These are phyloP conservation scores for Phenganax stokvisi DNA, from an alignment of 92 coral and sea anemone genomes.

Conservation along the genomic window DNA sequence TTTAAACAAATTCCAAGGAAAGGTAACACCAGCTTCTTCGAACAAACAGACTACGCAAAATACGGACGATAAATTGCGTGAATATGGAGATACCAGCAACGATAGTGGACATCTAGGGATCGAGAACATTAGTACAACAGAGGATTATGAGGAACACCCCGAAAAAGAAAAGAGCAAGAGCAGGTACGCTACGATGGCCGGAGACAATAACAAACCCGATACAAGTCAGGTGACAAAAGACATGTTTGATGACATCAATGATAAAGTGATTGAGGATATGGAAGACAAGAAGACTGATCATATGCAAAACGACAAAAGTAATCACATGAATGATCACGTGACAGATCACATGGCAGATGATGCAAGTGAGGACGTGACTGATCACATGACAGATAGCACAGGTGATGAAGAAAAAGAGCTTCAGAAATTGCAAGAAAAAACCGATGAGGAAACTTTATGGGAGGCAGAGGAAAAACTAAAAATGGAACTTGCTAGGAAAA, in stretches of 20 bases:
- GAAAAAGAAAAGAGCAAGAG: neutral
- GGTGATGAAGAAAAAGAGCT: neutral
- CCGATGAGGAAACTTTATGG: constrained; percentile 2
- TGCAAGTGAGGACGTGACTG: neutral
- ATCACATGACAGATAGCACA: neutral
- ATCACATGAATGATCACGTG: neutral
- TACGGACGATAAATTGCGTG: constrained; percentile 1
- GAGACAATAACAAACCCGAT: neutral
- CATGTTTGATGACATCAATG: neutral
- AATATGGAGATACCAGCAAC: constrained; percentile 4
- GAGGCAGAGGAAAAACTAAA: neutral
- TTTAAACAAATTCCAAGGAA: neutral
- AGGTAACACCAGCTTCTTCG: neutral
- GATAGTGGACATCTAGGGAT: neutral
- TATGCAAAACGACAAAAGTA: neutral
- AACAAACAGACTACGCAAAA: neutral
- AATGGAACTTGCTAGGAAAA: neutral
- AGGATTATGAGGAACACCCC: neutral
- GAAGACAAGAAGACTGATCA: neutral
- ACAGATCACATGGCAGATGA: neutral
- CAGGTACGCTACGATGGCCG: too few relatives aligned
- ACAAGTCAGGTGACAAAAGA: neutral
- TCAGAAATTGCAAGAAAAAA: neutral
- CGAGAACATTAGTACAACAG: neutral
- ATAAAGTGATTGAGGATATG: neutral